phyloP scores from a whole-genome alignment of 2,113 vertebrate species.

The Centropus unirufus region DNA sequence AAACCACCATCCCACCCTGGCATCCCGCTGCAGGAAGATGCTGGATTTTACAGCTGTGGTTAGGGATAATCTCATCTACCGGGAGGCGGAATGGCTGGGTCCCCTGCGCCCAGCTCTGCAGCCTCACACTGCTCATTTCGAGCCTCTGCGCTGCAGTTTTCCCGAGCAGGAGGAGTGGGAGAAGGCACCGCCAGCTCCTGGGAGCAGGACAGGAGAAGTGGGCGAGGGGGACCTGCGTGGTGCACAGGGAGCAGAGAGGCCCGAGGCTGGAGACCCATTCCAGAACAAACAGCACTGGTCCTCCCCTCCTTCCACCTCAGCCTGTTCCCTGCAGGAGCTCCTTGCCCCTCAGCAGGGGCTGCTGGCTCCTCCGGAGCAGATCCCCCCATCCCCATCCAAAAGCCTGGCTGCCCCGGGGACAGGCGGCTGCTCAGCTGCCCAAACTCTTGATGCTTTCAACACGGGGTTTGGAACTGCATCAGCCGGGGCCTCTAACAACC shows the following conservation, averaged over 20 bases:
- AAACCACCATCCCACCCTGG: neutral
- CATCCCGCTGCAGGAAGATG: neutral
- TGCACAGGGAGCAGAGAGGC: neutral
- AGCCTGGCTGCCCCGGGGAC: neutral
- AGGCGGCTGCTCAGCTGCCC: neutral
- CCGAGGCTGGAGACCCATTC: neutral
- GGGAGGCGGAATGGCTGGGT: neutral
- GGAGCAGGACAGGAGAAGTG: neutral
- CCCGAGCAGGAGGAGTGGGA: neutral
- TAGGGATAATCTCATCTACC: neutral
- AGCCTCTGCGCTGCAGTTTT: neutral
- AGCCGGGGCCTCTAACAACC: neutral
- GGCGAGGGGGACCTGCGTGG: rapidly evolving
- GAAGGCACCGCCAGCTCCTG: neutral
- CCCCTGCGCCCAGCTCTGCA: neutral
- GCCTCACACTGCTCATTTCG: neutral
- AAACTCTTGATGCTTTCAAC: neutral
- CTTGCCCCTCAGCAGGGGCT: neutral
- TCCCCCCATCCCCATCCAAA: neutral
- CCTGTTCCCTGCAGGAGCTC: neutral
- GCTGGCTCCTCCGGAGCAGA: neutral
- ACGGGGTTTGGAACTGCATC: neutral
- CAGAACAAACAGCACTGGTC: neutral
- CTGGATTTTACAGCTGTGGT: neutral
- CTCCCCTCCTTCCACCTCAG: neutral